Evolutionary conservation across 2,888 invertebrate species (phyloP), one percentile per base, ranked within the genome.

Genomic region (Smittia aterrima): DNA sequence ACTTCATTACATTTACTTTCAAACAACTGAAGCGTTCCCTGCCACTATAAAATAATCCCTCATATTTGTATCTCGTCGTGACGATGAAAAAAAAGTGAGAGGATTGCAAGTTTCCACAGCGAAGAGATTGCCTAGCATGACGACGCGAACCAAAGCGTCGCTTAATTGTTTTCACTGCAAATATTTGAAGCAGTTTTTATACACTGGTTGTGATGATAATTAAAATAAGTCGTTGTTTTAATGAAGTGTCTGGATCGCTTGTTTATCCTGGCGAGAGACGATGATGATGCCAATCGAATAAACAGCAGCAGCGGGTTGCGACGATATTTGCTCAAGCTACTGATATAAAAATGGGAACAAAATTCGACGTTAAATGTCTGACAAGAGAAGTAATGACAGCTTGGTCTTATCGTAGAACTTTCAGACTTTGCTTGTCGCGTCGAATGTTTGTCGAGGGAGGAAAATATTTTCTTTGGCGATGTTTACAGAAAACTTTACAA

Each of bases 101-200:
- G n/a, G 22, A 68, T 38, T 41, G 47, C 66, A 3, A 62, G 66
- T 22, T 24, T n/a, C 68, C 22, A 24, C 68, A n/a, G 66, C 27
- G 66, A 11, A 2, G 16, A 47, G 47, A 32, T 32, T 47, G 47
- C 47, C 47, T 47, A 11, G 4, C n/a, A 47, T 47, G 47, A 32
- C 47, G 47, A 16, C 16, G 20, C 32, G 40, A 20, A 20, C 4
- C 16, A 41, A n/a, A 41, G 38, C 20, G 38, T 16, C 72, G 32
- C 72, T 72, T 72, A 72, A 72, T 72, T 72, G 72, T 54, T 32
- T 58, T 62, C 9, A 62, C 16, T 22, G 62, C 72, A 72, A 72
- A 72, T 72, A 72, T 72, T 72, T 72, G 38, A 67, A 40, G 27
- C 67, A 40, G 38, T 67, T 38, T 67, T 67, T 38, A 38, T 20